Evolutionary conservation across 2,113 vertebrate species (phyloP).

Genomic region (Capreolus pygargus): DNA sequence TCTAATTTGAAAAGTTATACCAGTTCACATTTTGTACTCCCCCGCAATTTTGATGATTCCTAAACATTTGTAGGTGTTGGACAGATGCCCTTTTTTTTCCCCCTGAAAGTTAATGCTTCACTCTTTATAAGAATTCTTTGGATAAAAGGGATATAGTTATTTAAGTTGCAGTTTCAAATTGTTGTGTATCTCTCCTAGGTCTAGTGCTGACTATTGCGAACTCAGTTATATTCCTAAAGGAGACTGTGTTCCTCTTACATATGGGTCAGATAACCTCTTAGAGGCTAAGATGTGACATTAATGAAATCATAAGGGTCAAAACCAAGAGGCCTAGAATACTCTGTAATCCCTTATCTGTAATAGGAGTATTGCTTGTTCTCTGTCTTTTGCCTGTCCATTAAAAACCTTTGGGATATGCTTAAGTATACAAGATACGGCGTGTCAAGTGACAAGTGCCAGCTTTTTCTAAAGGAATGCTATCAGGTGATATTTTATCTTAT

Average conservation of each 20-base stretch:
- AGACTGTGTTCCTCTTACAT: background rate
- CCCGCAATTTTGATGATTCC: background rate
- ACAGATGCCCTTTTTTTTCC: background rate
- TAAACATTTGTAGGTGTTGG: background rate
- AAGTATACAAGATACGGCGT: background rate
- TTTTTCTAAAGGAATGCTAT: background rate
- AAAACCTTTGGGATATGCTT: background rate
- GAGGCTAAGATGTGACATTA: background rate
- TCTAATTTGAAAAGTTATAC: background rate
- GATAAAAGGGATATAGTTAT: background rate
- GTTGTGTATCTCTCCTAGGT: background rate
- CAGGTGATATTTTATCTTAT: background rate
- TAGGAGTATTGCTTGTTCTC: background rate
- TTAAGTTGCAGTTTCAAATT: background rate
- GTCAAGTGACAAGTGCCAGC: background rate
- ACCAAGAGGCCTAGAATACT: background rate
- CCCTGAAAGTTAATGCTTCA: background rate
- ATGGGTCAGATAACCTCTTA: background rate
- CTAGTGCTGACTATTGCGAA: background rate
- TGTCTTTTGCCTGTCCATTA: background rate
- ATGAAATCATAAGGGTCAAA: background rate
- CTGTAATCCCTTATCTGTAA: background rate
- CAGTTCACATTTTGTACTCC: background rate
- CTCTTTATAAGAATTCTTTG: background rate
- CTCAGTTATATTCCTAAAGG: background rate